These are phyloP conservation scores for Bombylius major DNA, from an alignment of 2,888 invertebrate species.

Conservation along the genomic window DNA sequence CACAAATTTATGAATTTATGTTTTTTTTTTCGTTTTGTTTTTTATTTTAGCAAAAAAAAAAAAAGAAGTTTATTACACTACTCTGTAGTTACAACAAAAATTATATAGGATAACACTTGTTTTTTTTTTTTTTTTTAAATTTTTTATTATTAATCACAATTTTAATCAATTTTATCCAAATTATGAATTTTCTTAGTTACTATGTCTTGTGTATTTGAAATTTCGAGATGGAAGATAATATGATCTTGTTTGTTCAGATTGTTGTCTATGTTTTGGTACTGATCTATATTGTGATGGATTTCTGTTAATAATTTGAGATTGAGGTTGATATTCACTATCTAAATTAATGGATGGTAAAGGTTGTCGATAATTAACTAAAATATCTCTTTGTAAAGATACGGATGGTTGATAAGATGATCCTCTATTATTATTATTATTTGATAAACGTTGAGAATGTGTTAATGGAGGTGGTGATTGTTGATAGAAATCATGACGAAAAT, in stretches of 20 bases:
- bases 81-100: conserved; percentile 10
- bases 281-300: background rate
- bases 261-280: background rate
- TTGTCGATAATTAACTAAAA: conserved; percentile 53
- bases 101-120: background rate
- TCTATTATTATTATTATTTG: background rate
- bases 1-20: too few species aligned
- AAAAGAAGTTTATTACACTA: background rate
- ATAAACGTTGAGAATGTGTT: background rate
- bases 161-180: too few species aligned
- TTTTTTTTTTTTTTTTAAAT: background rate
- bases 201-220: conserved; percentile 1
- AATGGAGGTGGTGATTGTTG: background rate
- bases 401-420: background rate
- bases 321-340: conserved; percentile 45
- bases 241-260: background rate
- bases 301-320: conserved; percentile 11
- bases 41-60: background rate
- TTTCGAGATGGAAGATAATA: conserved; percentile 3
- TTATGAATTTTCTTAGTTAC: background rate
- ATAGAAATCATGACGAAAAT: conserved; percentile 32
- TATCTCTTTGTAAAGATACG: conserved; percentile 47
- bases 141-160: too few species aligned
- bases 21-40: too few species aligned
- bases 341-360: conserved; percentile 56